phyloP scores from a whole-genome alignment of 2,113 vertebrate species.

The Prinia subflava region DNA sequence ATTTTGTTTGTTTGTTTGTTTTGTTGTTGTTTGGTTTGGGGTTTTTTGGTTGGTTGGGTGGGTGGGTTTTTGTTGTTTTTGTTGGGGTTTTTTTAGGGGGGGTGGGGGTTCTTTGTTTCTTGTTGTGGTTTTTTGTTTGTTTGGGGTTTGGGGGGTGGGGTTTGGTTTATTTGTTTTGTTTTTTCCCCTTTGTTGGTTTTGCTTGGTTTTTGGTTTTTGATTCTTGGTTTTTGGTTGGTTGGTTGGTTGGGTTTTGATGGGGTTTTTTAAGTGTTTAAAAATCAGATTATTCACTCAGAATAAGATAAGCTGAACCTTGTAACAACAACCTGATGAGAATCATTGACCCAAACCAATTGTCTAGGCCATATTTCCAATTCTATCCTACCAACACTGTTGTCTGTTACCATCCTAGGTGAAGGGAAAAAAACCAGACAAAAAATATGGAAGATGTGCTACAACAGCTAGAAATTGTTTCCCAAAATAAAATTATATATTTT shows the following conservation, averaged over 20 bases:
- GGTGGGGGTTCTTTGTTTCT: too few relatives aligned
- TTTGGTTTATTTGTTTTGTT: not conserved
- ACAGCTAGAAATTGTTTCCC: not conserved
- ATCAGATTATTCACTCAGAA: not conserved
- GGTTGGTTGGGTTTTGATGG: not conserved
- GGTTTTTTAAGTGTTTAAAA: not conserved
- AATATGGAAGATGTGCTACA: not conserved
- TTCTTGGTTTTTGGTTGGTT: too few relatives aligned
- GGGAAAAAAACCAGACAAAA: not conserved
- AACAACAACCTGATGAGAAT: not conserved
- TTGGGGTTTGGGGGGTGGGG: too few relatives aligned
- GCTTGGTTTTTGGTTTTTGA: not conserved
- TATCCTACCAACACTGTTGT: fast-evolving
- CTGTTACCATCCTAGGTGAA: not conserved
- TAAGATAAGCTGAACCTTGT: not conserved
- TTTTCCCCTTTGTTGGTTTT: too few relatives aligned
- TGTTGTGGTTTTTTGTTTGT: not conserved
- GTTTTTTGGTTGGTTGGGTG: too few relatives aligned
- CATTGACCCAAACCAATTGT: not conserved
- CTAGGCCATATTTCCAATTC: not conserved
- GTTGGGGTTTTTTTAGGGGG: too few relatives aligned
- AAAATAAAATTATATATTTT: not conserved
- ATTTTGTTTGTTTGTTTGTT: too few relatives aligned
- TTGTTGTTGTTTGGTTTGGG: too few relatives aligned
- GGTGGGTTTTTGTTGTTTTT: too few relatives aligned